Conservation (phyloP, 2,113 vertebrate genomes). For the Macquaria ambigua region DNA sequence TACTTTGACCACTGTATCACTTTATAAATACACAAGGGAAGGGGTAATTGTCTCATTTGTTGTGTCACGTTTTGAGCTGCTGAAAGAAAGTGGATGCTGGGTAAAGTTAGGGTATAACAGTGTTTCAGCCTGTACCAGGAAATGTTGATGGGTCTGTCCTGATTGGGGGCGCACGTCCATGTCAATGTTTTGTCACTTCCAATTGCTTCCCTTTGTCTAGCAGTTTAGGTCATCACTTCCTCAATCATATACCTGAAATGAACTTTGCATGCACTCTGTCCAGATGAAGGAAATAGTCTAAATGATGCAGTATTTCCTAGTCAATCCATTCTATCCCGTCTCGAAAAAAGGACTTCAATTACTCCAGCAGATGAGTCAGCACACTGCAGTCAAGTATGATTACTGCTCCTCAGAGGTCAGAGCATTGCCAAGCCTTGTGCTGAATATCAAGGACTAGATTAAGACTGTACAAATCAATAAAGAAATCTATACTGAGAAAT, state of each 20-base stretch:
- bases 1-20: neutral
- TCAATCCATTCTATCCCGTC: slow-evolving; percentile 33
- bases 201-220: neutral
- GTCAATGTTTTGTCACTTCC: neutral
- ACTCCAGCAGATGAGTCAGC: slow-evolving; percentile 75
- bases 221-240: neutral
- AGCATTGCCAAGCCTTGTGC: slow-evolving; percentile 69
- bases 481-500: slow-evolving; percentile 71
- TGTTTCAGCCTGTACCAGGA: neutral
- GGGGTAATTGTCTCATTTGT: too few species aligned
- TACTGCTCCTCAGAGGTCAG: slow-evolving; percentile 75
- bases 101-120: neutral
- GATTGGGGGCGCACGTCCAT: neutral
- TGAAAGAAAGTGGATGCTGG: neutral
- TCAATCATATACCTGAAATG: slow-evolving; percentile 20
- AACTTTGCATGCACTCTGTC: slow-evolving; percentile 24
- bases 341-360: slow-evolving; percentile 56
- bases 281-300: slow-evolving; percentile 28
- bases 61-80: neutral
- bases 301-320: slow-evolving; percentile 44
- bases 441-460: slow-evolving; percentile 83
- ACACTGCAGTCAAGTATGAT: slow-evolving; percentile 68
- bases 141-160: neutral
- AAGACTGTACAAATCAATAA: slow-evolving; percentile 79
- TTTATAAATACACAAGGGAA: neutral